A percentile compares a stretch with the other conserved stretches of the same genome.
phyloP scores from a whole-genome alignment of 1,140 invertebrate genomes.

The Aphaenogaster ashmeadi region DNA sequence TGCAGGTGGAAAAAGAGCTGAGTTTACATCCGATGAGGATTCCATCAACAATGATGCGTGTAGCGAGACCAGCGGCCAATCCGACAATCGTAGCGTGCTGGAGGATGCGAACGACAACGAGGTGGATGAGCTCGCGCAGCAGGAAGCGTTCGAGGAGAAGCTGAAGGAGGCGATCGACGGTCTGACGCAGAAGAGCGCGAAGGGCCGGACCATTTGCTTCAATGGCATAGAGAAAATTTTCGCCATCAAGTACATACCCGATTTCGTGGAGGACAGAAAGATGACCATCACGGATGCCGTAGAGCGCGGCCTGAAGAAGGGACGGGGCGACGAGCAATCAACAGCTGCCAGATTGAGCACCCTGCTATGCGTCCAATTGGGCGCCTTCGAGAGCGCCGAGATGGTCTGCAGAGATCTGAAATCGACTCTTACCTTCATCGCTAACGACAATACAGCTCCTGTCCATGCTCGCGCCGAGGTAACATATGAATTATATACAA shows the following conservation, averaged over 20 bases:
- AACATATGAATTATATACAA: conserved; percentile 56
- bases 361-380: conserved; percentile 94
- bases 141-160: conserved; percentile 96
- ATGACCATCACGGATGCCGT: conserved; percentile 94
- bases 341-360: conserved; percentile 93
- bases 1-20: conserved; percentile 80
- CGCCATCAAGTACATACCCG: conserved; percentile 93
- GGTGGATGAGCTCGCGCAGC: conserved; percentile 88
- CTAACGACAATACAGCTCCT: conserved; percentile 88
- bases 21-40: conserved; percentile 90
- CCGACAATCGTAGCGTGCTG: conserved; percentile 89
- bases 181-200: conserved; percentile 94
- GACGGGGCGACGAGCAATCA: conserved; percentile 93
- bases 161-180: conserved; percentile 95
- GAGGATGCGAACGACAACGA: conserved; percentile 89
- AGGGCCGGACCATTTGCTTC: conserved; percentile 92
- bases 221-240: conserved; percentile 92
- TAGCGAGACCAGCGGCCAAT: conserved; percentile 90
- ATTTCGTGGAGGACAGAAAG: conserved; percentile 91
- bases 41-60: conserved; percentile 90
- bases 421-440: conserved; percentile 86
- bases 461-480: conserved; percentile 89
- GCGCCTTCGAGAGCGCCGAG: conserved; percentile 89
- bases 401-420: conserved; percentile 88
- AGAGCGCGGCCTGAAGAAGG: conserved; percentile 93